Evolutionary conservation across 2,797 vertebrate species (phyloP).

Genomic region (Urosaurus nigricauda): DNA sequence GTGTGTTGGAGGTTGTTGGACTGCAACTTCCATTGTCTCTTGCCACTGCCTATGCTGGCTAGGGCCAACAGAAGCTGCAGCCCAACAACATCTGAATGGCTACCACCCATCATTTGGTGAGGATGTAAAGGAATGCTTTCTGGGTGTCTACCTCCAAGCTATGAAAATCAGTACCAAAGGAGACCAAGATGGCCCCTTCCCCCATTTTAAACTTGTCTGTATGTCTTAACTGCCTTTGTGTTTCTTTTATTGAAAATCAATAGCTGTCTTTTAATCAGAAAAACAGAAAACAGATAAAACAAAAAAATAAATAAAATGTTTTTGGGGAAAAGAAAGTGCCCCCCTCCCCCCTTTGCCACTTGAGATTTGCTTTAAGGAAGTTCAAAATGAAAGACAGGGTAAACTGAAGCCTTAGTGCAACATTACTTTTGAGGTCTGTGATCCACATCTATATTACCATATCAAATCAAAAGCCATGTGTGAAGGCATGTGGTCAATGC

Average conservation of each 20-base stretch:
- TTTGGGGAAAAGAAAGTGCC: not conserved
- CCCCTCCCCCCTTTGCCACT: not conserved
- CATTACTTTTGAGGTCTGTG: not conserved
- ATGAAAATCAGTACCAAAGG: too few species aligned
- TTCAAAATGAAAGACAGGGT: not conserved
- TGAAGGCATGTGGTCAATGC: not conserved
- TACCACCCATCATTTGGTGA: too few species aligned
- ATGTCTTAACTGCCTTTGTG: too few species aligned
- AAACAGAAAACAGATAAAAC: not conserved
- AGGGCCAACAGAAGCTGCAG: too few species aligned
- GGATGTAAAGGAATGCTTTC: too few species aligned
- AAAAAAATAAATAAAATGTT: not conserved
- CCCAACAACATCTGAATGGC: too few species aligned
- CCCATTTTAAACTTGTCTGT: too few species aligned
- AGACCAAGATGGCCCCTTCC: too few species aligned
- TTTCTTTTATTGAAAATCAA: not conserved
- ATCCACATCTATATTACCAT: not conserved
- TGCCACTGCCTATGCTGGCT: too few species aligned
- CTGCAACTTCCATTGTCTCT: too few species aligned
- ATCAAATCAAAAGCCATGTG: not conserved
- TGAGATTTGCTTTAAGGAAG: not conserved
- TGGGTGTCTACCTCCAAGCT: too few species aligned
- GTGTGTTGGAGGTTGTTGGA: too few species aligned
- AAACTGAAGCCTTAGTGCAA: not conserved
- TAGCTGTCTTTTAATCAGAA: not conserved